These are phyloP conservation scores for Gnatocerus cornutus DNA, from an alignment of 2,888 invertebrate genomes.

Conservation along the genomic window DNA sequence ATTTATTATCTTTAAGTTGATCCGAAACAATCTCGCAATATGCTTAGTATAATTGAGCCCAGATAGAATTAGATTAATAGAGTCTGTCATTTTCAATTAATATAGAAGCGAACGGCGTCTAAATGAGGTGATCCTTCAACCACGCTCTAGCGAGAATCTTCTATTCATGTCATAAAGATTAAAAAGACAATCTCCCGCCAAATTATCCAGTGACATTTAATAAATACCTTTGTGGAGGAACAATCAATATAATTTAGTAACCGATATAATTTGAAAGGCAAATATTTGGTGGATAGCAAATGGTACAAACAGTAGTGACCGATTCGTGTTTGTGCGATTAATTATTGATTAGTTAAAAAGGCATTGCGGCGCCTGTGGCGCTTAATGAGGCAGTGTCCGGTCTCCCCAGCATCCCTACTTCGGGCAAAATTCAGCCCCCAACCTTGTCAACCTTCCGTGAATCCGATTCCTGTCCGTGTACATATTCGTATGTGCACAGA, in stretches of 20 bases:
- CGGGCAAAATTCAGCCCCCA: constrained; percentile 60
- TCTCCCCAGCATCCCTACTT: constrained; percentile 49
- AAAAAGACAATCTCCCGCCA: constrained; percentile 69
- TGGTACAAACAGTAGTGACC: constrained; percentile 42
- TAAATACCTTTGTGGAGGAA: constrained; percentile 64
- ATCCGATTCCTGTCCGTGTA: constrained; percentile 59
- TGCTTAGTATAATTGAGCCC: constrained; percentile 60
- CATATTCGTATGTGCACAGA: constrained; percentile 53
- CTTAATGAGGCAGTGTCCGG: constrained; percentile 53
- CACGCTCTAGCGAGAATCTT: constrained; percentile 64
- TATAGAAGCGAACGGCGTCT: constrained; percentile 66
- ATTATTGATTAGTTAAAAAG: constrained; percentile 62
- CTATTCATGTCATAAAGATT: constrained; percentile 70
- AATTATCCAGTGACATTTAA: constrained; percentile 71
- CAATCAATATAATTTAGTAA: constrained; percentile 28
- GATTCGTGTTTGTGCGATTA: constrained; percentile 54
- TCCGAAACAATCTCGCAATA: constrained; percentile 60
- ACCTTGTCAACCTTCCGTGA: constrained; percentile 63
- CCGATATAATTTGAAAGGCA: constrained; percentile 24
- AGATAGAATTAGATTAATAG: constrained; percentile 69
- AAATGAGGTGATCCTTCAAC: constrained; percentile 68
- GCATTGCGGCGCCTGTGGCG: constrained; percentile 60
- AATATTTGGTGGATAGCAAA: constrained; percentile 37
- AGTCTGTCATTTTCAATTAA: constrained; percentile 71
- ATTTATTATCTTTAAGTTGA: constrained; percentile 57